Conservation (phyloP, 2,888 invertebrate genomes). For the Drosophila yooni region DNA sequence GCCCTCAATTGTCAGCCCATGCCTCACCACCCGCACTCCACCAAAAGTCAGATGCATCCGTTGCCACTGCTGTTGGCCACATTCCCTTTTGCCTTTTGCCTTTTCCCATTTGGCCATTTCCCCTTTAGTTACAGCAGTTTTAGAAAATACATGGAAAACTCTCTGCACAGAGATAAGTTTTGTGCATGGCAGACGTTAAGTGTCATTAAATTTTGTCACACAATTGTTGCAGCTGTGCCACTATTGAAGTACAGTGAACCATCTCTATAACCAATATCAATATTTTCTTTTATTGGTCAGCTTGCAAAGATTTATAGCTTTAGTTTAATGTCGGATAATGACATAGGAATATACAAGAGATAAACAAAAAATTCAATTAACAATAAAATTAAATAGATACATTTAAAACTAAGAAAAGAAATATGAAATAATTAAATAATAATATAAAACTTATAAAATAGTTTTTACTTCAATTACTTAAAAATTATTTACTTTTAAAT, state of each 20-base stretch:
- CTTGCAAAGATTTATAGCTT: neutral
- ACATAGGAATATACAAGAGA: neutral
- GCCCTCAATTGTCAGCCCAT: conserved; percentile 29
- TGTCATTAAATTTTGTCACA: conserved; percentile 65
- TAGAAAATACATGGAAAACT: conserved; percentile 57
- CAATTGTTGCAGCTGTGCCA: conserved; percentile 50
- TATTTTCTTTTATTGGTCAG: neutral
- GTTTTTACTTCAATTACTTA: too few species aligned
- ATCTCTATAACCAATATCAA: conserved; percentile 3
- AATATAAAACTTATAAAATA: neutral
- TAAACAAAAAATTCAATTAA: neutral
- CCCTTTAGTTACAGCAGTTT: conserved; percentile 47
- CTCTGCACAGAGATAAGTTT: conserved; percentile 50
- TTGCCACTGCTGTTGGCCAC: conserved; percentile 18
- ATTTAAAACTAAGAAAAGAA: neutral
- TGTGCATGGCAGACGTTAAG: conserved; percentile 57
- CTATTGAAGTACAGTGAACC: conserved; percentile 25
- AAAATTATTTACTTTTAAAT: too few species aligned
- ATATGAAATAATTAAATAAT: fast-evolving
- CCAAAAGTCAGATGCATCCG: conserved; percentile 40
- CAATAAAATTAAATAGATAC: neutral
- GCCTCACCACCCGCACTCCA: neutral
- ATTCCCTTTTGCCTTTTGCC: conserved; percentile 2
- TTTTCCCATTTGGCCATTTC: conserved; percentile 5
- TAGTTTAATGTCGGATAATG: neutral